Evolutionary conservation across 37 sponge, comb jelly and placozoan species (phyloP), one percentile per base, ranked within the genome.

Genomic region (Halisarca cf. caerulea): DNA sequence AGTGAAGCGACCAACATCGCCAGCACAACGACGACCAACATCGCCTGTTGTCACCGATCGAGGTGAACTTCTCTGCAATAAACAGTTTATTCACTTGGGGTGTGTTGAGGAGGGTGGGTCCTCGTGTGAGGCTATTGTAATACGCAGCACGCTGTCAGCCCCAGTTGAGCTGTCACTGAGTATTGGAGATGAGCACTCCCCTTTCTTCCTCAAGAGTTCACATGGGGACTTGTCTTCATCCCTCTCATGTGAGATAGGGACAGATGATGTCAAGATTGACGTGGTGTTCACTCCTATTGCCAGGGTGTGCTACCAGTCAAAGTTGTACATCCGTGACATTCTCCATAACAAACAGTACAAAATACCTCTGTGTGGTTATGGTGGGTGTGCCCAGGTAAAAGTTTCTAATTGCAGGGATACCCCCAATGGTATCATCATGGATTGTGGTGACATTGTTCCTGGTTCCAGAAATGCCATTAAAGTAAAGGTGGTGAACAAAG

Each of bases 341-440:
- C 28, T 41, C 4, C 90, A 90, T 69, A 33, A 53, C 7, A 23
- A 51, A 27, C 32, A 51, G 55, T 27, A 32, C 75, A 71, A 86
- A 70, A 78, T 90, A 54, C 83, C 78, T 27, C 60, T 90, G 79
- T 90, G 83, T 86, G 90, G 90, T 20, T 86, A 83, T 86, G 90
- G 90, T 9, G 90, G 90, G n/a, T 44, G 51, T 28, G 72, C 81
- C 25, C 33, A 36, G 28, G 64, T 90, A 33, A 79, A 90, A 27
- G 20, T 82, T 38, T 58, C 79, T 23, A 82, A 80, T 69, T 62
- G 47, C 15, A 41, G 57, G 35, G 54, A 35, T 1, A 75, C 79
- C 4, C 68, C 61, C 3, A 30, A 41, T 36, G 82, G 82, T 3
- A 0, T 55, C 37, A 41, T 20, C 5, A 23, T 90, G 60, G 87